Base-by-base conservation (phyloP, 2,888 invertebrate genomes). In the Idaea straminata region DNA sequence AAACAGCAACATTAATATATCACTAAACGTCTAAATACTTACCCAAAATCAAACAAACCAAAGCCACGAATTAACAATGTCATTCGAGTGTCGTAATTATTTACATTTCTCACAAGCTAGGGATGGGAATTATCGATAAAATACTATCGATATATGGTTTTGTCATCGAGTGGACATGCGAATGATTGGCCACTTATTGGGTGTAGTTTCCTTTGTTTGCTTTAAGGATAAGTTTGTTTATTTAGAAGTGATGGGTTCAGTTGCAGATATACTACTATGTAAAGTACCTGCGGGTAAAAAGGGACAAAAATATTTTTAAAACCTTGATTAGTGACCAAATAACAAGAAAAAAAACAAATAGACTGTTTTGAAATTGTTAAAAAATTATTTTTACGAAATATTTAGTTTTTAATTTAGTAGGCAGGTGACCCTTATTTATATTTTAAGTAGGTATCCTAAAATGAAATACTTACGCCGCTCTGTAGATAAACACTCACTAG, bases 151-250 rank as follows among this genome's bases (percentile, higher is more conserved):
- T 47, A 13, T 13, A 47, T 69, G 72, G 57, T 66, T 15, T 47
- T 71, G 73, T 64, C 72, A 60, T 72, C 61, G 61, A 74, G 73
- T 70, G 72, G 71, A 16, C 57, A 34, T 71, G 69, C 61, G 38
- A 7, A 36, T 72, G 71, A 72, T 69, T 66, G 65, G 66, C 59
- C 59, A 61, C 35, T 62, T 62, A 72, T 68, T 68, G 65, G 62
- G 57, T 59, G 67, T 64, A 64, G 69, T 34, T 63, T 68, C 63
- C 67, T 72, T 65, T 15, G 70, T 66, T 69, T 64, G 59, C 25
- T 10, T 62, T 66, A 57, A 35, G n/a, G 16, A 61, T 59, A 61
- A 38, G 34, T 47, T 47, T 47, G 10, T 13, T 47, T 47, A 47
- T 13, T 47, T 47, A 10, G 47, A 47, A 13, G 47, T 36, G 10